Conservation (phyloP, 1,140 invertebrate species). For the Phthorimaea operculella region DNA sequence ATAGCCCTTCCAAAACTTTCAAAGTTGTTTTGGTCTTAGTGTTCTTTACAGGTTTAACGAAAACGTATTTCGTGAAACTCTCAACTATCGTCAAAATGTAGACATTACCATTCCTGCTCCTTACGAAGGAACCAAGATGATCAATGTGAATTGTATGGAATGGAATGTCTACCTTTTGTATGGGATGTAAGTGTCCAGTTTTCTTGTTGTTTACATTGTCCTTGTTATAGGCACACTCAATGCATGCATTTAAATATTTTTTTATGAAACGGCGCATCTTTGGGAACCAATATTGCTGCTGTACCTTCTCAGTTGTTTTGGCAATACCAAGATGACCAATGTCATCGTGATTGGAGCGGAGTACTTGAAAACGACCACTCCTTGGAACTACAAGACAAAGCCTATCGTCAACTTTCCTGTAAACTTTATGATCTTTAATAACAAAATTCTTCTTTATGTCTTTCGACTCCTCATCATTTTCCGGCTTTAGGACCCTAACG, state of each 20-base stretch:
- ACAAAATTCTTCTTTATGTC: constrained; percentile 23
- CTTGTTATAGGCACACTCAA: constrained; percentile 28
- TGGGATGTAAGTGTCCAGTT: constrained; percentile 17
- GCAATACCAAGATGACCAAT: constrained; percentile 20
- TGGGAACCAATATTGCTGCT: constrained; percentile 25
- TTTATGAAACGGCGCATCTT: constrained; percentile 21
- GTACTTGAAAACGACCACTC: constrained; percentile 18
- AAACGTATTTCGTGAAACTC: constrained; percentile 23
- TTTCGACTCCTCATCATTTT: constrained; percentile 14
- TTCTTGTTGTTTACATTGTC: constrained; percentile 11
- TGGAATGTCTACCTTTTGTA: constrained; percentile 16
- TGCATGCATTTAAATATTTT: constrained; percentile 25
- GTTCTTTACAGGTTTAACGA: constrained; percentile 17
- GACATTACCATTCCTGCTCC: constrained; percentile 15
- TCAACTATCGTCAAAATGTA: constrained; percentile 24
- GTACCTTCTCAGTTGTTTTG: constrained; percentile 23
- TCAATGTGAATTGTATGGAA: constrained; percentile 25
- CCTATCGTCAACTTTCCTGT: constrained; percentile 9
- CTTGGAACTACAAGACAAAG: constrained; percentile 19
- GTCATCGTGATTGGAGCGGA: constrained; percentile 22
- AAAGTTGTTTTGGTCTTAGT: constrained; percentile 21
- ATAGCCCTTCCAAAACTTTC: constrained; percentile 18
- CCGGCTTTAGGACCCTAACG: constrained; percentile 20
- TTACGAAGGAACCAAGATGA: constrained; percentile 20
- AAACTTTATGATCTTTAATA: constrained; percentile 16